Conservation (phyloP, 2,797 vertebrate species). For the Schizopygopsis pylzovi region DNA sequence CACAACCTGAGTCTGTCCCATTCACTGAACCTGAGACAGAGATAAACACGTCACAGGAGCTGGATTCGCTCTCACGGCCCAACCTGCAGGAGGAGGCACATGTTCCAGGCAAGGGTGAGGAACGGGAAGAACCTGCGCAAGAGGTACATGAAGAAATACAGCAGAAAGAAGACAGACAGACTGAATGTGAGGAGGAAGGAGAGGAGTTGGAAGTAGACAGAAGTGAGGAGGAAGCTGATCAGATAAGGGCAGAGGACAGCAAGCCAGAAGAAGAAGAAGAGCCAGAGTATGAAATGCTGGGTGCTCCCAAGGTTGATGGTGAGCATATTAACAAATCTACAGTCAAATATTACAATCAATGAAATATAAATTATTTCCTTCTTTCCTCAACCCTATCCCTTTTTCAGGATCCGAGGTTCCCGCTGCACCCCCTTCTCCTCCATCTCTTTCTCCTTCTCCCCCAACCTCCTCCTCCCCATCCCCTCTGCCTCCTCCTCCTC, state of each 20-base stretch:
- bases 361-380: neutral
- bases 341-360: constrained; percentile 3
- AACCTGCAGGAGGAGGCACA: constrained; percentile 57
- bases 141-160: constrained; percentile 48
- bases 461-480: constrained; percentile 64
- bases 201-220: constrained; percentile 42
- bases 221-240: constrained; percentile 48
- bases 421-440: constrained; percentile 62
- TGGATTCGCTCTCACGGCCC: constrained; percentile 44
- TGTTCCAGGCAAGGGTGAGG: constrained; percentile 51
- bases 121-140: constrained; percentile 29
- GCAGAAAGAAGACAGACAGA: constrained; percentile 38
- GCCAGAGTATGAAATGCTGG: constrained; percentile 54
- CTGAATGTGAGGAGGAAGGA: constrained; percentile 26
- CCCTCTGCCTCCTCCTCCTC: constrained; percentile 64
- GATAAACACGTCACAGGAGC: constrained; percentile 34
- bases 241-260: constrained; percentile 27
- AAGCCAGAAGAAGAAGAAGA: constrained; percentile 44
- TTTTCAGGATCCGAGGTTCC: constrained; percentile 66
- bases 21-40: constrained; percentile 54
- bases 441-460: constrained; percentile 66
- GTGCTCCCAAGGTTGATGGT: constrained; percentile 69
- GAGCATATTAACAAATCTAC: constrained; percentile 37
- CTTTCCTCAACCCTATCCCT: neutral
- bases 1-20: constrained; percentile 67